A percentile compares a stretch with the other conserved stretches of the same genome.
These are phyloP conservation scores for Anastrepha ludens DNA, from an alignment of 1,140 invertebrate genomes.

Conservation along the genomic window DNA sequence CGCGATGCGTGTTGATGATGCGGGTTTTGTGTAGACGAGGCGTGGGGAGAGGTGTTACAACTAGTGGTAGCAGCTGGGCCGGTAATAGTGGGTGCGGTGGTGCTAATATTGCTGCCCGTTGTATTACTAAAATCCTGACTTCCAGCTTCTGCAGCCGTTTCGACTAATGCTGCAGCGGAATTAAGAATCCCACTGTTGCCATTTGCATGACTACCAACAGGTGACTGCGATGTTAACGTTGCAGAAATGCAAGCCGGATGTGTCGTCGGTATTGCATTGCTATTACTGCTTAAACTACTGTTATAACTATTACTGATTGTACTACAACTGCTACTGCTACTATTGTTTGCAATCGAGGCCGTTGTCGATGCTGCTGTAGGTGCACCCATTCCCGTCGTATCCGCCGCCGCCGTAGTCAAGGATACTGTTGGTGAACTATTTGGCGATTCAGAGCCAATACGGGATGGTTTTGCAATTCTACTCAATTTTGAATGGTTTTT, in stretches of 20 bases:
- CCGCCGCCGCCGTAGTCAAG: slow-evolving; percentile 67
- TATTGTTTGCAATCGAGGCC: slow-evolving; percentile 52
- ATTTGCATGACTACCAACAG: background rate
- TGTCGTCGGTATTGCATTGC: slow-evolving; percentile 30
- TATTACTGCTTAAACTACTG: slow-evolving; percentile 67
- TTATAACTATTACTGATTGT: slow-evolving; percentile 74
- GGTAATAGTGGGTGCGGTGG: slow-evolving; percentile 42
- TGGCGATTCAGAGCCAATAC: slow-evolving; percentile 73
- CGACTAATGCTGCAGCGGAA: slow-evolving; percentile 74
- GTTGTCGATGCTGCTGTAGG: slow-evolving; percentile 54
- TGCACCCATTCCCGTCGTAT: slow-evolving; percentile 64
- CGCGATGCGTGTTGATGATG: slow-evolving; percentile 53
- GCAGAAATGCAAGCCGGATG: background rate
- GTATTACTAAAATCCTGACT: slow-evolving; percentile 48
- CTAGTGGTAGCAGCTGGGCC: slow-evolving; percentile 24
- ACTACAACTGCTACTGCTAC: slow-evolving; percentile 70
- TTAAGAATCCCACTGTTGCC: slow-evolving; percentile 65
- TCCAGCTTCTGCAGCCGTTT: slow-evolving; percentile 57
- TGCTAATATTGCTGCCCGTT: slow-evolving; percentile 47
- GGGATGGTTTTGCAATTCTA: slow-evolving; percentile 57
- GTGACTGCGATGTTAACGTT: slow-evolving; percentile 4
- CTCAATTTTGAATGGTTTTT: slow-evolving; percentile 10
- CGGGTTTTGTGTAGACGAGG: slow-evolving; percentile 57
- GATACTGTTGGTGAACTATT: slow-evolving; percentile 73
- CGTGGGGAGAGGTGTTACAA: slow-evolving; percentile 1